Conservation (phyloP, 2,888 invertebrate species). For the Amphipyra berbera region DNA sequence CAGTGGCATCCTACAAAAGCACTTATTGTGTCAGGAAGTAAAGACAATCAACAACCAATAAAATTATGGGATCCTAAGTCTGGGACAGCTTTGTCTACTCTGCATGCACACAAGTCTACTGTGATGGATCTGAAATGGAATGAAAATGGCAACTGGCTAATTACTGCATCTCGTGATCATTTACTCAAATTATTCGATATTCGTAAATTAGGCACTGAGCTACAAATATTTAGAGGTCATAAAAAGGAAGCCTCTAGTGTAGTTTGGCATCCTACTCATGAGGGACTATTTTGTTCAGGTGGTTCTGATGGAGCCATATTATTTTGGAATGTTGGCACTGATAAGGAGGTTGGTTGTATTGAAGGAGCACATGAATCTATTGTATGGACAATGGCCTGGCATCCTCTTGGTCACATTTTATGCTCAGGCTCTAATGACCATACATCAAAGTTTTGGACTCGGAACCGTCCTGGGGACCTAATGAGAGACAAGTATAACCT, state of each 20-base stretch:
- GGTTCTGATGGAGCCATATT: conserved; percentile 99
- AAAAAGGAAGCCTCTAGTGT: conserved; percentile 99
- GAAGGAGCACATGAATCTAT: conserved; percentile 99
- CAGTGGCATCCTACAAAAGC: conserved; percentile 99
- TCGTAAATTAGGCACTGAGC: conserved; percentile 97
- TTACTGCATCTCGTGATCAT: conserved; percentile 99
- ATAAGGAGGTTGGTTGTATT: conserved; percentile 99
- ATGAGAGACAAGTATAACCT: conserved; percentile 99
- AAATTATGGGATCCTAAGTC: conserved; percentile 99
- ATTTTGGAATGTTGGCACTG: conserved; percentile 99
- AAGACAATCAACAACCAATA: conserved; percentile 99
- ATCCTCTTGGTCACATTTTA: conserved; percentile 99
- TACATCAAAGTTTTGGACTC: conserved; percentile 99
- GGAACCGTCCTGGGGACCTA: conserved; percentile 99
- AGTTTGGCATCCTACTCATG: conserved; percentile 99
- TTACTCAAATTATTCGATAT: conserved; percentile 99
- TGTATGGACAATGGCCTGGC: conserved; percentile 99
- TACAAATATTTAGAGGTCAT: conserved; percentile 99
- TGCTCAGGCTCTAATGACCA: conserved; percentile 99
- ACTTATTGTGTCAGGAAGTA: conserved; percentile 99
- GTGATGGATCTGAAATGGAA: conserved; percentile 99
- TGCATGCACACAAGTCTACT: conserved; percentile 99
- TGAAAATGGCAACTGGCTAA: conserved; percentile 99
- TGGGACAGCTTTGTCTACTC: conserved; percentile 97
- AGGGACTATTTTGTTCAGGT: conserved; percentile 98